Percentiles rank a stretch among this genome's conserved stretches.
Conservation (phyloP, 2,888 invertebrate genomes). For the Tortrix viridana region DNA sequence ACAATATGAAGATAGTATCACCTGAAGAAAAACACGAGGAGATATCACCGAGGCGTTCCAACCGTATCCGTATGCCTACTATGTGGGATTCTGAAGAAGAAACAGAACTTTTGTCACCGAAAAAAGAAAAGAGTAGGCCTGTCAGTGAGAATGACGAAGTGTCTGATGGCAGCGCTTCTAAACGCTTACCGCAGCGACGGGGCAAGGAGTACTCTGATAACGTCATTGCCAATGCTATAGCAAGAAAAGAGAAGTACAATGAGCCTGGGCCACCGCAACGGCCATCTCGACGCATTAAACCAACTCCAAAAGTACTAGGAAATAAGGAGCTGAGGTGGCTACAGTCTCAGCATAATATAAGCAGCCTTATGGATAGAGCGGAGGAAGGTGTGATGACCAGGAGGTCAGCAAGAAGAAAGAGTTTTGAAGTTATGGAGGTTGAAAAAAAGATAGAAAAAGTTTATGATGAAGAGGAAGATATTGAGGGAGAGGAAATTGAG, state of each 20-base stretch:
- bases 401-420: slow-evolving; percentile 58
- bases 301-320: slow-evolving; percentile 87
- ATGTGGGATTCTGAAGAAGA: slow-evolving; percentile 74
- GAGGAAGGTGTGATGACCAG: slow-evolving; percentile 72
- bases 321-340: slow-evolving; percentile 86
- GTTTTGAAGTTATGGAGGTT: slow-evolving; percentile 44
- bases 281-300: slow-evolving; percentile 84
- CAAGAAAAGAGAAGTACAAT: slow-evolving; percentile 88
- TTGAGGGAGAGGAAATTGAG: slow-evolving; percentile 31
- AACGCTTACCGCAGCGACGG: slow-evolving; percentile 86
- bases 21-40: slow-evolving; percentile 75
- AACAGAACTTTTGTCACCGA: slow-evolving; percentile 57
- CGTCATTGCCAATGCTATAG: slow-evolving; percentile 88
- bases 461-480: slow-evolving; percentile 28
- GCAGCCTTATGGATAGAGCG: slow-evolving; percentile 67
- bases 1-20: slow-evolving; percentile 80
- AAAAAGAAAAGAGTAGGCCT: slow-evolving; percentile 60
- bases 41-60: slow-evolving; percentile 65
- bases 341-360: slow-evolving; percentile 67
- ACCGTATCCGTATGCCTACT: slow-evolving; percentile 55
- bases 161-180: slow-evolving; percentile 74
- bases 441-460: slow-evolving; percentile 26
- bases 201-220: slow-evolving; percentile 86
- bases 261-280: slow-evolving; percentile 66
- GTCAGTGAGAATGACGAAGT: slow-evolving; percentile 71